Base-by-base conservation (phyloP, 2,888 invertebrate genomes). In the Synanthedon tipuliformis region DNA sequence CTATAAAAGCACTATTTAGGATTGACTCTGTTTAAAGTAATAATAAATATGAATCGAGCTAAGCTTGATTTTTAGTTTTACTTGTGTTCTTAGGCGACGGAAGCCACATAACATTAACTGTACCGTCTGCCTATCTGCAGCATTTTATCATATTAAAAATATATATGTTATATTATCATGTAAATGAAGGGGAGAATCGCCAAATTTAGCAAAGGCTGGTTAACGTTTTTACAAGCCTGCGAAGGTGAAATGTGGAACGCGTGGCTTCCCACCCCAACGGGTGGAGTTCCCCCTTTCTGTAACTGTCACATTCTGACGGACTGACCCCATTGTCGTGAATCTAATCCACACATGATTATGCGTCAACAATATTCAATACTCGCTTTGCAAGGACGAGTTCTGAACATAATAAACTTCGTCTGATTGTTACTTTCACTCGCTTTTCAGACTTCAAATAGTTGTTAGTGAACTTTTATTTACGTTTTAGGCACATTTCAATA, bases 291-390 rank as follows among this genome's bases (percentile, higher is more conserved):
- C 81, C 79, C 53, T 53, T 72, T 64, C 62, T 55, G 65, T 60
- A 66, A 56, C 71, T 73, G 79, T 81, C 79, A 79, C 66, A 69
- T 69, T 62, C 66, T 80, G 78, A 78, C 80, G 73, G 73, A 71
- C 72, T 70, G 64, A 68, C 67, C 69, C 68, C 61, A 77, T 82
- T 81, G 79, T 82, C 67, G 62, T 57, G 59, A 56, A 65, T 75
- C 73, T 79, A 77, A 78, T 78, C 74, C 77, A 76, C 67, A 69
- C 72, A 74, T 75, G 76, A 81, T 81, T 79, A 80, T 81, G 75
- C 78, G 77, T 65, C 68, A 72, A 80, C 71, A 73, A 65, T 70
- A 62, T 65, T 59, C 75, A 78, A 81, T 73, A 65, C 66, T 54
- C 57, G 60, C 59, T 63, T 69, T 67, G 71, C 74, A 73, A 75